Base-by-base conservation (phyloP, 2,888 invertebrate genomes). In the Sisyra nigra region DNA sequence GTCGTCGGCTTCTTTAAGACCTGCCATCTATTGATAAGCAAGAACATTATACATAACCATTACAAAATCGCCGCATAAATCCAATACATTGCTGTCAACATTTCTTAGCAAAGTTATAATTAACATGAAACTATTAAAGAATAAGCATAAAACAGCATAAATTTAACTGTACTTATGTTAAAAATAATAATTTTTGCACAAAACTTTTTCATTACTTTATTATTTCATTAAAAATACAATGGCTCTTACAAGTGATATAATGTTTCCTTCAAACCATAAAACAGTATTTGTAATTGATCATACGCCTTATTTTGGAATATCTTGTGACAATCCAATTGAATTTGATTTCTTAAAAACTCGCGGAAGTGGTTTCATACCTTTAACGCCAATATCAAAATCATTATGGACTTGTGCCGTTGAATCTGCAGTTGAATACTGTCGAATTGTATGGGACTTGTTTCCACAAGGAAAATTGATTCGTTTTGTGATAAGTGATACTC, bases 381-480 rank as follows among this genome's bases (percentile, higher is more conserved):
- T 88, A 35, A 79, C 83, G 5, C 86, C 91, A 2, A 81, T 96
- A 47, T 80, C 80, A 48, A 97, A 97, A 63, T 85, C 89, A 1
- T 60, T 97, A 42, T 98, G 97, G 97, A 96, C 94, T 0, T 92
- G 88, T 55, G 85, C 87, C 50, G 87, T 96, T 1, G 97, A 97
- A 68, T 84, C 91, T 2, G 83, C 91, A 1, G 76, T 96, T 46
- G 98, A 98, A 62, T 97, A 96, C 58, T 91, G 93, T 54, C 76
- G 97, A 17, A 88, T 98, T 51, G 88, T 93, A 1, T 93, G 91
- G 86, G 97, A 98, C 63, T 68, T 97, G n/a, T 96, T 91, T 67
- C 92, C 94, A 1, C 74, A 76, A 46, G 85, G 83, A 46, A 88
- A 91, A 69, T 63, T 89, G 62, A 86, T 88, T 67, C 72, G 87